Evolutionary conservation across 2,888 invertebrate species (phyloP), one percentile per base, ranked within the genome.

Genomic region (Emmelina monodactyla): DNA sequence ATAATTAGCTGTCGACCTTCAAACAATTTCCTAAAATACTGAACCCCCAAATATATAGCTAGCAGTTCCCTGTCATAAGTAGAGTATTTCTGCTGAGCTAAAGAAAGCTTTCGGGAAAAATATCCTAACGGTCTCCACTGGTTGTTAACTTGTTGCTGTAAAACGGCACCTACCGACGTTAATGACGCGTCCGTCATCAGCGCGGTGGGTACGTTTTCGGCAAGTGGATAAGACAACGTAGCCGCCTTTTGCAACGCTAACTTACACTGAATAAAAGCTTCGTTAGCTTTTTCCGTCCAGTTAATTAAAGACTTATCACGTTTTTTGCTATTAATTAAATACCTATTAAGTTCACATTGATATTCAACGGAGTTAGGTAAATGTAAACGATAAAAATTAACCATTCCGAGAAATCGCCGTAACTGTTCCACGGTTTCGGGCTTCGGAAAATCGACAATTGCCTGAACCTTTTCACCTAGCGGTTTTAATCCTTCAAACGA

Each of bases 181-280:
- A 56, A 47, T 1, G 60, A 64, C 3, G 64, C 65, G 40, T 64
- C 58, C 2, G 45, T 44, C 28, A 47, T 42, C 2, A 61, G 11
- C 10, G 50, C 36, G 3, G 60, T 12, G 5, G 40, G 29, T 1
- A 51, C 48, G 29, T 46, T 37, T 1, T 38, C 4, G 6, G 34
- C 32, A 2, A 56, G 60, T n/a, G n/a, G n/a, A 28, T 57, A 49
- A 2, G 46, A 44, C 3, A 61, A 39, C n/a, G 51, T 40, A 3
- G 50, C 47, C 10, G 51, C 50, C 14, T 46, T 35, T 14, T 38
- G 31, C 6, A 52, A 38, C 12, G 34, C 40, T 11, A 34, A n/a
- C 37, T 55, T 58, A 33, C 47, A 42, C 31, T 39, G 11, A 15
- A 41, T 32, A 36, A 53, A 51, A 2, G 49, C 50, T 30, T 34